Evolutionary conservation across 2,888 invertebrate genomes (phyloP), one percentile per base, ranked within the genome.

Genomic region (Fragum sueziense): DNA sequence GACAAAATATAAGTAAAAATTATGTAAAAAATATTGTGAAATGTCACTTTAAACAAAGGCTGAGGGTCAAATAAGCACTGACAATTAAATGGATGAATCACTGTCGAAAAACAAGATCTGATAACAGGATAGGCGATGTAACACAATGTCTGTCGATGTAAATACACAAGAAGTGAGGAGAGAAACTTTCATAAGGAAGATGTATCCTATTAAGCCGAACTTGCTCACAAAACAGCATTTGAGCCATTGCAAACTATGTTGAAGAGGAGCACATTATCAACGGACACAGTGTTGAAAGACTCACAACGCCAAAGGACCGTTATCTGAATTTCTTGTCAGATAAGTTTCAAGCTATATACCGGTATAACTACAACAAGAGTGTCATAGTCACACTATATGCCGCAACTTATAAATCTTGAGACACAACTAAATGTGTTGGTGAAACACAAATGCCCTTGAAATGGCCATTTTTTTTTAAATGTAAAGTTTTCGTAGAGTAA

Each of bases 291-390:
- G 70, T 74, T 29, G 79, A 76, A 71, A 52, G 79, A 65, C 2
- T 82, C 51, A 74, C 74, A 7, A 76, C 78, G 78, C 62, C 77
- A 22, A 14, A 51, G 14, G 80, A 80, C 25, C 33, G 59, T 25
- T 74, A 74, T 41, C 22, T 76, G n/a, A 14, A 0, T 25, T 74
- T 51, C 31, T 6, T 76, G 20, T n/a, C 61, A 27, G 62, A 77
- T 41, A 62, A 80, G 17, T 47, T 37, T 57, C 74, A 76, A 27
- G 1, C n/a, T 6, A 33, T 51, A 14, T 80, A 82, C n/a, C n/a
- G n/a, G n/a, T n/a, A n/a, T n/a, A n/a, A n/a, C n/a, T n/a, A n/a
- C n/a, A n/a, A n/a, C n/a, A n/a, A n/a, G n/a, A n/a, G n/a, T n/a
- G n/a, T n/a, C n/a, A n/a, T n/a, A n/a, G n/a, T n/a, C n/a, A n/a